Conservation (phyloP, 2,113 vertebrate genomes). For the Lepus americanus region DNA sequence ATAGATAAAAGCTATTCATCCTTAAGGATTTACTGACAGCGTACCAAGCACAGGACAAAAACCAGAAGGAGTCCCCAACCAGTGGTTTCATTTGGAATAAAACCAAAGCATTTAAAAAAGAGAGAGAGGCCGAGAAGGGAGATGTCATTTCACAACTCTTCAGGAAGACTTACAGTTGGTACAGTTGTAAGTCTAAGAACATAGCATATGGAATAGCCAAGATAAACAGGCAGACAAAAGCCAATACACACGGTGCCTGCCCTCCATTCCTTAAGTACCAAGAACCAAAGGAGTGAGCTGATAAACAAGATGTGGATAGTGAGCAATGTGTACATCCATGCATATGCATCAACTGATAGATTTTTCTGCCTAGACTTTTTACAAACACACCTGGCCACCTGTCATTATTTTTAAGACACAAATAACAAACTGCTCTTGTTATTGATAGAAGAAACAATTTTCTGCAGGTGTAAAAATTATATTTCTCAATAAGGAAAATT, state of each 20-base stretch:
- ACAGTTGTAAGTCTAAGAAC: constrained; percentile 25
- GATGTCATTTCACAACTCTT: not conserved
- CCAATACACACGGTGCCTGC: not conserved
- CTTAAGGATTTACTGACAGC: constrained; percentile 35
- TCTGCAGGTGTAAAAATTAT: constrained; percentile 85
- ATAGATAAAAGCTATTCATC: constrained; percentile 73
- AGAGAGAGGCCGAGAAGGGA: constrained; percentile 25
- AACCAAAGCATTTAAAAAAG: constrained; percentile 53
- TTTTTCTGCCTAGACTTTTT: constrained; percentile 72
- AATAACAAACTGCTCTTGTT: constrained; percentile 77
- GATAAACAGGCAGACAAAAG: constrained; percentile 41
- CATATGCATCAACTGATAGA: constrained; percentile 57
- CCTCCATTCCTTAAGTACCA: not conserved
- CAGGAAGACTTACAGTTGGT: not conserved
- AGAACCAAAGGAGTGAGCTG: constrained; percentile 2
- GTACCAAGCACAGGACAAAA: constrained; percentile 16
- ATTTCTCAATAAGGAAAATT: constrained; percentile 82
- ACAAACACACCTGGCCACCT: constrained; percentile 81
- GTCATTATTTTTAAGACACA: constrained; percentile 81
- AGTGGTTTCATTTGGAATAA: constrained; percentile 58
- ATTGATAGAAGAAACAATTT: constrained; percentile 78
- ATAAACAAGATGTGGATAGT: constrained; percentile 19
- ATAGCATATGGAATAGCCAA: constrained; percentile 4
- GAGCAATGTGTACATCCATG: constrained; percentile 7
- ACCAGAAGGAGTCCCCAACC: constrained; percentile 54